Evolutionary conservation across 2,888 invertebrate species (phyloP).

Genomic region (Nomada fucata): DNA sequence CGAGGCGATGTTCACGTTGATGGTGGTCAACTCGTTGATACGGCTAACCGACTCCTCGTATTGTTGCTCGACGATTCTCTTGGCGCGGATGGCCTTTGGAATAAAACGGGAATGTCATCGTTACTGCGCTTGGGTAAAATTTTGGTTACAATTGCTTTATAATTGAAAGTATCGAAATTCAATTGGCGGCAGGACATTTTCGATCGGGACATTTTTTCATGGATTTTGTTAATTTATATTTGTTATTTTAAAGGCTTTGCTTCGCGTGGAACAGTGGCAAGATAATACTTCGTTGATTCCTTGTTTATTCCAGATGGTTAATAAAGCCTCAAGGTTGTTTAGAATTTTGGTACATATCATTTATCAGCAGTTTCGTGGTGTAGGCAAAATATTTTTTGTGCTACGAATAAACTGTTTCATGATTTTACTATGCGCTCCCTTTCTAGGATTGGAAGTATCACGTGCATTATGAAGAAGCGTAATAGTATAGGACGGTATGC

Average conservation of each 20-base stretch:
- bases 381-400: too few species aligned
- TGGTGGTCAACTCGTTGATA: conserved; percentile 96
- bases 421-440: background rate
- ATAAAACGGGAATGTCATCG: background rate
- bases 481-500: background rate
- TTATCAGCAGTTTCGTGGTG: too few species aligned
- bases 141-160: background rate
- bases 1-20: conserved; percentile 97
- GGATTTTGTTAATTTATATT: too few species aligned
- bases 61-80: conserved; percentile 94
- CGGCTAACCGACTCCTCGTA: conserved; percentile 96
- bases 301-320: too few species aligned
- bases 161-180: background rate
- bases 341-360: too few species aligned
- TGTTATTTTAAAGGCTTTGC: background rate
- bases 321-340: too few species aligned
- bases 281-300: too few species aligned
- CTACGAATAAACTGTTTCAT: too few species aligned
- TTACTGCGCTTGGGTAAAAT: background rate
- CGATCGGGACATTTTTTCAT: too few species aligned
- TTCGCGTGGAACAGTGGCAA: background rate
- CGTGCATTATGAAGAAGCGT: background rate
- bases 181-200: too few species aligned
- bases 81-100: conserved; percentile 93
- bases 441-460: too few species aligned